These are phyloP conservation scores for Saccostrea echinata DNA, from an alignment of 1,140 invertebrate species.

Conservation along the genomic window DNA sequence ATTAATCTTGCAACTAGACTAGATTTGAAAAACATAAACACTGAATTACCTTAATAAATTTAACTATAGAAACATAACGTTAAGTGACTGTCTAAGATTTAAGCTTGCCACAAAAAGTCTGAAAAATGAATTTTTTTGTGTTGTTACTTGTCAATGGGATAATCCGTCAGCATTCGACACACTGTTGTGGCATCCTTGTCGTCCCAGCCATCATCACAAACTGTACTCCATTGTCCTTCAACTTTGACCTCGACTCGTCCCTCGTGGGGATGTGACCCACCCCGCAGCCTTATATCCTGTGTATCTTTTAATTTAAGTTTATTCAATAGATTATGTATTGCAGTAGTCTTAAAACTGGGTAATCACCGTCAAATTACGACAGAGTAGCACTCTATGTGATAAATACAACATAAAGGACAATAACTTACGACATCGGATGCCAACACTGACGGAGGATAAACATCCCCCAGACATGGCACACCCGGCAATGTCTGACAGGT, in stretches of 20 bases:
- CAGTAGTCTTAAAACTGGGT: too few species aligned
- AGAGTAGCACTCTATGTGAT: too few species aligned
- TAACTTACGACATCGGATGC: neutral
- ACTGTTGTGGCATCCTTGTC: slow-evolving; percentile 49
- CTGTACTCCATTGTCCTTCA: slow-evolving; percentile 47
- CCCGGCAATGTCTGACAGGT: neutral
- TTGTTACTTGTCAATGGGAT: slow-evolving; percentile 49
- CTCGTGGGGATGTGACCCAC: slow-evolving; percentile 49
- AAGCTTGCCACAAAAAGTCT: too few species aligned
- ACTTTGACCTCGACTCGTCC: slow-evolving; percentile 53
- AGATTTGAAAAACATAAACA: too few species aligned
- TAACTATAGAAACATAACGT: too few species aligned
- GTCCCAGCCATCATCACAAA: slow-evolving; percentile 55
- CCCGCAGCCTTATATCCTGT: slow-evolving; percentile 54
- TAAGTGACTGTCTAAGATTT: too few species aligned
- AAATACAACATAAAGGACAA: neutral
- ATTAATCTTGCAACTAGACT: too few species aligned
- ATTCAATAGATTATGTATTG: too few species aligned
- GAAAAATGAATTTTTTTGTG: too few species aligned
- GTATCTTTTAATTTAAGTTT: slow-evolving; percentile 29
- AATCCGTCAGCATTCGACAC: slow-evolving; percentile 46
- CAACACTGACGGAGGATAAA: neutral
- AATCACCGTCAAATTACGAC: too few species aligned
- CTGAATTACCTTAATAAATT: too few species aligned
- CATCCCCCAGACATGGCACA: neutral